Percentiles rank a stretch among this genome's conserved stretches.
Conservation (phyloP, 2,888 invertebrate species). For the Philereme transversata region DNA sequence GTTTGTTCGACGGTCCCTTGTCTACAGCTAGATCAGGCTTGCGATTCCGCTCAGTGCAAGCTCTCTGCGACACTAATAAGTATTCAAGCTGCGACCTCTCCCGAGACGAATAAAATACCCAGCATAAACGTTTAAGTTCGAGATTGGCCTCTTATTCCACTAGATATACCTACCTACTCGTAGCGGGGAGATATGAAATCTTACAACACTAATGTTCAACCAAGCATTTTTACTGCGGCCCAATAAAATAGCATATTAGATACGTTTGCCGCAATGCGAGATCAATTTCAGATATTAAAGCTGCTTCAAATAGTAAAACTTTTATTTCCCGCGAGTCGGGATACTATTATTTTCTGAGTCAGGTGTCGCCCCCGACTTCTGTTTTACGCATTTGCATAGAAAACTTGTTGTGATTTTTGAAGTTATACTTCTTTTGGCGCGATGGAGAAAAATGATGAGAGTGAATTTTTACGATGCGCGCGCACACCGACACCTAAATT, state of each 20-base stretch:
- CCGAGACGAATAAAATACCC: slow-evolving; percentile 38
- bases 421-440: too few relatives aligned
- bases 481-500: too few relatives aligned
- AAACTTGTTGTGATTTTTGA: slow-evolving; percentile 1
- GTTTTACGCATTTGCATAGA: slow-evolving; percentile 9
- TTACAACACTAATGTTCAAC: slow-evolving; percentile 48
- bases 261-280: slow-evolving; percentile 35
- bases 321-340: slow-evolving; percentile 64
- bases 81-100: slow-evolving; percentile 40
- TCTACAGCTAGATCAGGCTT: slow-evolving; percentile 1
- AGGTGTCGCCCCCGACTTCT: slow-evolving; percentile 38
- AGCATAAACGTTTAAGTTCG: slow-evolving; percentile 44
- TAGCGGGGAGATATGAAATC: slow-evolving; percentile 37
- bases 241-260: slow-evolving; percentile 53
- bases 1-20: neutral
- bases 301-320: slow-evolving; percentile 60
- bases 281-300: slow-evolving; percentile 63
- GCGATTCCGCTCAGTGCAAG: slow-evolving; percentile 21
- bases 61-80: slow-evolving; percentile 43
- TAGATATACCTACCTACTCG: slow-evolving; percentile 12
- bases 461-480: too few relatives aligned
- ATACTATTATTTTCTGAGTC: slow-evolving; percentile 26
- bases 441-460: too few relatives aligned
- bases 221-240: slow-evolving; percentile 47
- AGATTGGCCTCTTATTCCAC: slow-evolving; percentile 40